These are phyloP conservation scores for Alviniconcha marisindica DNA, from an alignment of 1,140 invertebrate genomes.

Conservation along the genomic window DNA sequence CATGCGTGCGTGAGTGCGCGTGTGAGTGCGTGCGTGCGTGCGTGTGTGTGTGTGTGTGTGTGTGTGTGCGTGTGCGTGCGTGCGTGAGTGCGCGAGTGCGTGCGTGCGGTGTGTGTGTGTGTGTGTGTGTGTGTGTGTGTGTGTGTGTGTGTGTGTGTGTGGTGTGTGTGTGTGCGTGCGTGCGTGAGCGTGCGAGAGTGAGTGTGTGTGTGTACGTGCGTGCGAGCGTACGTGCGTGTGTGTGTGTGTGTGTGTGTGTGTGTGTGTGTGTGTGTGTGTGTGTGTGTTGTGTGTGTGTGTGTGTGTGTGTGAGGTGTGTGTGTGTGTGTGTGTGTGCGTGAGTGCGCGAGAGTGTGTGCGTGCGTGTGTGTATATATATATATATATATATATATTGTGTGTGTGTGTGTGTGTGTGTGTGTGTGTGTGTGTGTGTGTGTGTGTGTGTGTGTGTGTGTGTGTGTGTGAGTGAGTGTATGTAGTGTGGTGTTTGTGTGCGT, in stretches of 20 bases:
- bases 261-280: not conserved
- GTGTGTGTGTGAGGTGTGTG: too few relatives aligned
- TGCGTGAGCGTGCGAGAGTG: not conserved
- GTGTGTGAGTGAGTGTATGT: not conserved
- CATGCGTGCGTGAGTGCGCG: not conserved
- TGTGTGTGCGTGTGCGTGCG: not conserved
- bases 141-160: constrained; percentile 3
- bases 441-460: not conserved
- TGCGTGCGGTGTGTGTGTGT: too few relatives aligned
- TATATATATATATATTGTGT: not conserved
- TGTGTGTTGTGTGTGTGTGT: not conserved
- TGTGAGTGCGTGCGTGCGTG: not conserved
- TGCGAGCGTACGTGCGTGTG: not conserved
- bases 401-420: not conserved
- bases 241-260: not conserved
- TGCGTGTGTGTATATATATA: too few relatives aligned
- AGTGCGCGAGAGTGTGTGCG: too few relatives aligned
- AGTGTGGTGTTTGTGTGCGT: too few relatives aligned
- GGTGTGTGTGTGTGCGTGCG: not conserved
- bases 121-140: too few relatives aligned
- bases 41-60: not conserved
- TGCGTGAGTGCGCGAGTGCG: not conserved
- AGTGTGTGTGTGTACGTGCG: not conserved
- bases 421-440: not conserved
- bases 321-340: not conserved